These are phyloP conservation scores for Drosophila parabipectinata DNA, from an alignment of 1,140 invertebrate genomes.

Conservation along the genomic window DNA sequence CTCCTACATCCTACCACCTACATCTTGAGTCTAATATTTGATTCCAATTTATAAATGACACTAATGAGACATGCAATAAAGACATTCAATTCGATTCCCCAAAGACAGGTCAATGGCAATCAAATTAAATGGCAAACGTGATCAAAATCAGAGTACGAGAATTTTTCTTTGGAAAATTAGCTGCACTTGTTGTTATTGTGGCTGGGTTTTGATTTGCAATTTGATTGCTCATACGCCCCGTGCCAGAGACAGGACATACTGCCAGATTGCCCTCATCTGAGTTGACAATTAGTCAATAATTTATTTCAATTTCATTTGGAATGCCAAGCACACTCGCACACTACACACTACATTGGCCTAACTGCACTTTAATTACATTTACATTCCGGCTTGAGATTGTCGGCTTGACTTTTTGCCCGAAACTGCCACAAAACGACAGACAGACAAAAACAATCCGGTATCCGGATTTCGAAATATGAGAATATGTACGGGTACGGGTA, in stretches of 20 bases:
- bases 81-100: slow-evolving; percentile 44
- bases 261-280: slow-evolving; percentile 54
- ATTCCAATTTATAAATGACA: slow-evolving; percentile 50
- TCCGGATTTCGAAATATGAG: background rate
- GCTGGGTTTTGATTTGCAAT: slow-evolving; percentile 33
- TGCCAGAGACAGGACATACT: slow-evolving; percentile 21
- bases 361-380: slow-evolving; percentile 80
- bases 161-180: slow-evolving; percentile 66
- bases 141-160: slow-evolving; percentile 7
- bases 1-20: too few species aligned
- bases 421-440: slow-evolving; percentile 31
- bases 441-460: background rate
- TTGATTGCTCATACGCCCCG: slow-evolving; percentile 57
- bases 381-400: slow-evolving; percentile 55
- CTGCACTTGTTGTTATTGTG: slow-evolving; percentile 45
- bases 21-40: slow-evolving; percentile 15
- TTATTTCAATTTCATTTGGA: slow-evolving; percentile 81
- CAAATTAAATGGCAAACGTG: slow-evolving; percentile 66
- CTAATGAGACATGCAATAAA: slow-evolving; percentile 58
- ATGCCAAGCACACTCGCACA: slow-evolving; percentile 59
- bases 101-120: slow-evolving; percentile 54
- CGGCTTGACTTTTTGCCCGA: slow-evolving; percentile 57
- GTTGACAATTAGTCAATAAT: slow-evolving; percentile 82
- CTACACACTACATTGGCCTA: slow-evolving; percentile 35
- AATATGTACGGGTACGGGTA: slow-evolving; percentile 11